Evolutionary conservation across 92 coral and sea anemone species (phyloP), one percentile per base, ranked within the genome.

Genomic region (Blastomussa wellsi): DNA sequence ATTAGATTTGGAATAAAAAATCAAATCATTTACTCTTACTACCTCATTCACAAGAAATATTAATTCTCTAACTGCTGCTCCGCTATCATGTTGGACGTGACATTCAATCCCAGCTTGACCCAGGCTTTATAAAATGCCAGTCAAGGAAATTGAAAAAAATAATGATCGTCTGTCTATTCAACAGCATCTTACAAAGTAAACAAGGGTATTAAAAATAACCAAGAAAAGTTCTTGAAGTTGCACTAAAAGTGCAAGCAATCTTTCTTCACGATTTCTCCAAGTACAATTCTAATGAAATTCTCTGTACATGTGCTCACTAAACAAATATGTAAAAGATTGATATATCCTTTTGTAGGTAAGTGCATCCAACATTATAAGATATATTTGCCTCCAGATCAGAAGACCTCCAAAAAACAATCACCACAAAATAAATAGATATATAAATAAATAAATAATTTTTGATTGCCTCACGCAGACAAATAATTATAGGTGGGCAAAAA

Each of bases 11-110:
- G 49, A 44, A 51, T 51, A 51, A 17, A 51, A n/a, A n/a, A n/a
- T n/a, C 4, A 51, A 51, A 51, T 14, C 57, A 31, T 15, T 22
- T 16, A 48, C 8, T 51, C 26, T 33, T 75, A 26, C 42, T 41
- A 95, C 98, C 96, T 96, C 97, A 81, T 96, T 96, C 15, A 95
- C 88, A 42, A 96, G 94, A 82, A 96, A 96, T 72, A 86, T 83
- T 44, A 96, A 81, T 44, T 86, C 88, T 74, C 80, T 90, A 4
- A 95, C 99, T 24, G 97, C 91, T 12, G 94, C 86, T 22, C 84
- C 62, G 42, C 89, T 73, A 12, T 96, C 99, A 59, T 96, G 99
- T 57, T 93, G 93, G 1, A 93, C 98, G 65, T 93, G 95, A 32
- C 97, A 92, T 66, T 94, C 97, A 1, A 94, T 93, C 7, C 99